Evolutionary conservation across 2,888 invertebrate genomes (phyloP).

Genomic region (Meghimatium bilineatum): DNA sequence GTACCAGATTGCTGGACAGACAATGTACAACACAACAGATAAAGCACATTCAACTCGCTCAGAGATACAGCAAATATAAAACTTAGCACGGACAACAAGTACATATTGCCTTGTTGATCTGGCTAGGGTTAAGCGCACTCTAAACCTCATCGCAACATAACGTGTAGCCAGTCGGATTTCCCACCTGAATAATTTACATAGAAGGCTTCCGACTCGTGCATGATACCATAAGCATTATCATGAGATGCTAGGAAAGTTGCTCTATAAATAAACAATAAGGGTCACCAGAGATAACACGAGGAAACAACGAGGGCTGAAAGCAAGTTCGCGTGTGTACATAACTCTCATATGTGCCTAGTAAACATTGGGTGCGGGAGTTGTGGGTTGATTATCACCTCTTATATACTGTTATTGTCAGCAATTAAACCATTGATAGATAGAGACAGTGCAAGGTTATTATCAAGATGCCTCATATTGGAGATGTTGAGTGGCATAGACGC

Average conservation of each 20-base stretch:
- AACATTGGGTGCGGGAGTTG: not conserved
- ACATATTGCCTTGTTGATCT: not conserved
- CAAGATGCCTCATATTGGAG: no score
- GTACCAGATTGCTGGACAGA: not conserved
- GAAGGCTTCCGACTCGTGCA: not conserved
- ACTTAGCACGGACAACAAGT: not conserved
- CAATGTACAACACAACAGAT: not conserved
- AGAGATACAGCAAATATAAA: not conserved
- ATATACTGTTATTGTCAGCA: no score
- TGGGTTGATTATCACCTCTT: no score
- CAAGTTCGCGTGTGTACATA: not conserved
- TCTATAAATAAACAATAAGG: not conserved
- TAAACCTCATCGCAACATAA: not conserved
- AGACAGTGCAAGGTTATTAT: no score
- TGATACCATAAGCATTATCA: not conserved
- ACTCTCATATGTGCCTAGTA: not conserved
- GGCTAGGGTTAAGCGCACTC: not conserved
- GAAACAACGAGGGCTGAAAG: not conserved
- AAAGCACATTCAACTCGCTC: not conserved
- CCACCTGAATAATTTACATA: conserved; percentile 1
- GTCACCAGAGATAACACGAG: not conserved
- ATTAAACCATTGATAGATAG: no score
- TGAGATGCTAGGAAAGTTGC: not conserved
- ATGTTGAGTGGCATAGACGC: no score
- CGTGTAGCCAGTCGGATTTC: conserved; percentile 5